phyloP scores from a whole-genome alignment of 2,113 vertebrate species.

The Isichthys henryi region DNA sequence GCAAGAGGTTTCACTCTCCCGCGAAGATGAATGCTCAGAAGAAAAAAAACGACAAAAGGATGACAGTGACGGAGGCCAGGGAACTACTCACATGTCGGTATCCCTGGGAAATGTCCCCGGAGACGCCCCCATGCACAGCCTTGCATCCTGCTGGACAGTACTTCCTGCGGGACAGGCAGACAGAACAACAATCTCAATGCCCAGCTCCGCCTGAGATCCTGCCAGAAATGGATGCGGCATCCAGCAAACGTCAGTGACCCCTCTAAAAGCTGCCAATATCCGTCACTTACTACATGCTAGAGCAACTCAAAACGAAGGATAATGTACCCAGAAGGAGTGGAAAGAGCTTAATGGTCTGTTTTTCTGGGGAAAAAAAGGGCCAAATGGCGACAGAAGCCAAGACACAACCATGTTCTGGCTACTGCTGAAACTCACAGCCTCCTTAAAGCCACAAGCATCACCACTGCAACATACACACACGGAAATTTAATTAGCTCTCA shows the following conservation, averaged over 20 bases:
- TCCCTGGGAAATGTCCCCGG: slow-evolving; percentile 68
- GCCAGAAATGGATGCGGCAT: not conserved
- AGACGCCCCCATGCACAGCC: slow-evolving; percentile 69
- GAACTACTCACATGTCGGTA: slow-evolving; percentile 77
- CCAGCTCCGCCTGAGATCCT: not conserved
- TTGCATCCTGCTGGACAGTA: slow-evolving; percentile 82
- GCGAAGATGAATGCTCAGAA: not conserved
- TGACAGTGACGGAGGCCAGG: not conserved
- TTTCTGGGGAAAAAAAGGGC: not conserved
- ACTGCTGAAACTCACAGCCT: not conserved
- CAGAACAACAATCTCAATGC: slow-evolving; percentile 13
- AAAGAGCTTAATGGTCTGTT: not conserved
- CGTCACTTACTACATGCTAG: not conserved
- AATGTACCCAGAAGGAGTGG: not conserved
- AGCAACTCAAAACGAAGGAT: not conserved
- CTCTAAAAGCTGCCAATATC: not conserved
- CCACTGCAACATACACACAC: not conserved
- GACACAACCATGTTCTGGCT: not conserved
- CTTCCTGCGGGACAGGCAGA: slow-evolving; percentile 55
- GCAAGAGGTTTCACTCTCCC: not conserved
- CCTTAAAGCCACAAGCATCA: not conserved
- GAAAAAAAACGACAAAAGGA: not conserved
- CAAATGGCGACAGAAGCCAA: not conserved
- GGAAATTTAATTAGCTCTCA: not conserved
- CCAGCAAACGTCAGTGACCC: not conserved